Evolutionary conservation across 23 tunicate species (phyloP), one percentile per base, ranked within the genome.

Genomic region (Trididemnum nubilum): DNA sequence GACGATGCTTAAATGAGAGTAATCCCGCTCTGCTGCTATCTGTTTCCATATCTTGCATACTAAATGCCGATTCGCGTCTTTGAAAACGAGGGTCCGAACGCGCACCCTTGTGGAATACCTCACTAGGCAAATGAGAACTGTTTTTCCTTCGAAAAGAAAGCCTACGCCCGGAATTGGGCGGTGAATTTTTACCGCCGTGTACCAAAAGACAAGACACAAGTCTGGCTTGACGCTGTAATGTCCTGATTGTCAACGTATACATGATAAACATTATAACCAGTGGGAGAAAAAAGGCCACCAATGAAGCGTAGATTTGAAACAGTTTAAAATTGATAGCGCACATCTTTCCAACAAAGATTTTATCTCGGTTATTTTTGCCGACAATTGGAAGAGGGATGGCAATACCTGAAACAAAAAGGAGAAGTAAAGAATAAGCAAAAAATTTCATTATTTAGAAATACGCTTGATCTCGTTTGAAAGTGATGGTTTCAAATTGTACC

Each of bases 271-370:
- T 92, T 64, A 92, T 81, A 2, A 83, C 60, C 77, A 92, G 61
- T 9, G 97, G 97, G 21, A 87, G 82, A 33, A 92, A 87, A 72
- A 92, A 92, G 0, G 97, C 97, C 34, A 83, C 92, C 5, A 92
- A 38, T 2, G 97, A 92, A 2, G 91, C 97, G 78, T 60, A 83
- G 7, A 87, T 83, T 27, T 83, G 79, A 35, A 92, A 92, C 54
- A 87, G 80, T 3, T 88, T 76, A 58, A 87, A 61, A 86, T 92
- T 84, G 64, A 92, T 92, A 3, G 85, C 89, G 33, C 97, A 92
- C 59, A 82, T 31, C 1, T 65, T 78, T 35, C 69, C 92, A 21
- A 52, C 25, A 38, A 92, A 77, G 5, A 87, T 4, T 25, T 92
- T 76, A 21, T 69, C 31, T 36, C 89, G 81, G 78, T 92, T 77